These are phyloP conservation scores for Drosophila pruinosa DNA, from an alignment of 1,140 invertebrate species.

Conservation along the genomic window DNA sequence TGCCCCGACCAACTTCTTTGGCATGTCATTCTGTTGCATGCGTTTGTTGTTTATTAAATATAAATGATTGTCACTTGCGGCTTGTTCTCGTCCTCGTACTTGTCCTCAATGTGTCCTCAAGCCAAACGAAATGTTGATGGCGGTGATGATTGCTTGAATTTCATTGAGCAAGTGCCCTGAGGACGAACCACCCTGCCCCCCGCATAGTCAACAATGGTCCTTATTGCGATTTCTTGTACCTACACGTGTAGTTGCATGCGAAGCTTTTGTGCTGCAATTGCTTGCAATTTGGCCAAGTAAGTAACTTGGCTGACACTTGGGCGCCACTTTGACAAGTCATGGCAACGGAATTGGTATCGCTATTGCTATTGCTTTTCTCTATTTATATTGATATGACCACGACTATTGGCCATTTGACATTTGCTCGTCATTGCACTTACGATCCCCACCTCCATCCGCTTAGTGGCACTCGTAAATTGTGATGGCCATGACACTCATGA, in stretches of 20 bases:
- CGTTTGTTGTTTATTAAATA: conserved; percentile 79
- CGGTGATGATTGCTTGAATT: conserved; percentile 74
- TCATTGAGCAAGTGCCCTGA: conserved; percentile 33
- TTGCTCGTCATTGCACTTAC: conserved; percentile 35
- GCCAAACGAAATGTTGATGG: conserved; percentile 62
- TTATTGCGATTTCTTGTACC: conserved; percentile 58
- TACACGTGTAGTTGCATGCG: background rate
- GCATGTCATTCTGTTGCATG: conserved; percentile 45
- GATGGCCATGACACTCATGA: background rate
- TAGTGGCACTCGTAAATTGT: conserved; percentile 1
- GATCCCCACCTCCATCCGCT: background rate
- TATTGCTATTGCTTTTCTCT: conserved; percentile 15
- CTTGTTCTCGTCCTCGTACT: conserved; percentile 53
- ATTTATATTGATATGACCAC: conserved; percentile 41
- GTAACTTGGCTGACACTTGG: conserved; percentile 41
- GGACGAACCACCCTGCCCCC: background rate
- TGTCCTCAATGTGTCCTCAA: conserved; percentile 10
- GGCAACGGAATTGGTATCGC: conserved; percentile 53
- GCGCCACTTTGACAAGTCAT: conserved; percentile 68
- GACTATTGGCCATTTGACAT: conserved; percentile 12
- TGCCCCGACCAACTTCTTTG: background rate
- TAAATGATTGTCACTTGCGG: conserved; percentile 80
- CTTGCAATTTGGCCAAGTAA: conserved; percentile 61
- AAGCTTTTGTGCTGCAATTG: conserved; percentile 58
- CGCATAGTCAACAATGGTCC: conserved; percentile 2